Evolutionary conservation across 2,888 invertebrate genomes (phyloP).

Genomic region (Geotrupes spiniger): DNA sequence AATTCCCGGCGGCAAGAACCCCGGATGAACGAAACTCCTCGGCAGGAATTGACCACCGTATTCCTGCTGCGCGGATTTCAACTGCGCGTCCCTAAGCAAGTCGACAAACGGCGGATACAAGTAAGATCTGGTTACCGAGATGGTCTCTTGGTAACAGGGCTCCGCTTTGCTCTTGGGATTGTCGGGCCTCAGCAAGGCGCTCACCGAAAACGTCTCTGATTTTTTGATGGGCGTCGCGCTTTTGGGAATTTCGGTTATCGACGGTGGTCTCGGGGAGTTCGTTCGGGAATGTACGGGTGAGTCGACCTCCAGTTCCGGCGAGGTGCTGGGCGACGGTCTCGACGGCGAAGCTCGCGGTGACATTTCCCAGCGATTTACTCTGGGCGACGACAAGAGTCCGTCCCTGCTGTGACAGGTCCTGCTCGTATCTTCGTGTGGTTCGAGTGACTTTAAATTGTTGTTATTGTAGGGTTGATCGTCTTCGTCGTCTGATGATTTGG

Average conservation of each 20-base stretch:
- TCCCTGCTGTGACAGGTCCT: conserved; percentile 46
- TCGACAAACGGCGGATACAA: conserved; percentile 65
- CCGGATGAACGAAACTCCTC: conserved; percentile 53
- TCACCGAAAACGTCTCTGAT: conserved; percentile 82
- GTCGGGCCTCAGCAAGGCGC: conserved; percentile 77
- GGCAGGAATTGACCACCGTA: conserved; percentile 45
- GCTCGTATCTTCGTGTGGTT: conserved; percentile 58
- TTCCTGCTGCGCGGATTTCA: conserved; percentile 40
- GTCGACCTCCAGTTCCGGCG: conserved; percentile 74
- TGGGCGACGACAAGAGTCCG: conserved; percentile 22
- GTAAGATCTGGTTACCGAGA: conserved; percentile 58
- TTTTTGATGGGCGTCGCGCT: conserved; percentile 57
- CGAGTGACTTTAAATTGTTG: conserved; percentile 53
- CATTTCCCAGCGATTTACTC: conserved; percentile 13
- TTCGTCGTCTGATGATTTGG: conserved; percentile 60
- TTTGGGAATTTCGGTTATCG: conserved; percentile 47
- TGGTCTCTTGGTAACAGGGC: conserved; percentile 52
- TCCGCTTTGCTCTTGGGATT: conserved; percentile 55
- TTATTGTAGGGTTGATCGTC: conserved; percentile 57
- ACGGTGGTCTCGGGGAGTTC: conserved; percentile 55
- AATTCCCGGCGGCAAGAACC: conserved; percentile 56
- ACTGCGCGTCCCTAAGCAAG: conserved; percentile 58
- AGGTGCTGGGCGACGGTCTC: conserved; percentile 52
- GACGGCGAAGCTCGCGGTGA: conserved; percentile 33
- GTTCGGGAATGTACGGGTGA: conserved; percentile 62